Percentiles rank a stretch among this genome's conserved stretches.
These are phyloP conservation scores for Parotia lawesii DNA, from an alignment of 2,113 vertebrate species.

Conservation along the genomic window DNA sequence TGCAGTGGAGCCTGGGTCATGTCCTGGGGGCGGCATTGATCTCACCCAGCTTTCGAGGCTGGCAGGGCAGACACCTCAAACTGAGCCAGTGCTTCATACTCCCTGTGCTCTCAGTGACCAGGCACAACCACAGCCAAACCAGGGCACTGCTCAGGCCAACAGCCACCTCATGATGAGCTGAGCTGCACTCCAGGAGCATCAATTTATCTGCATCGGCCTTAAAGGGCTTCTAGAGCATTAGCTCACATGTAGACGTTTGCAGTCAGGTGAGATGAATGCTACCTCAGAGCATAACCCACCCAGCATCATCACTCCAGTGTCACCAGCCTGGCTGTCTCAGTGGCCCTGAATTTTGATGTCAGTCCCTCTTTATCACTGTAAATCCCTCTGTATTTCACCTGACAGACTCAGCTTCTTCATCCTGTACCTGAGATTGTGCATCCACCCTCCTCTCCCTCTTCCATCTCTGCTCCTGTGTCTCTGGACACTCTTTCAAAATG, in stretches of 20 bases:
- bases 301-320: not conserved
- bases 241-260: not conserved
- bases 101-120: accelerated
- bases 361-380: not conserved
- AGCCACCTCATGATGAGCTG: not conserved
- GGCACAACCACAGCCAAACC: not conserved
- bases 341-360: not conserved
- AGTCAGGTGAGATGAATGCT: not conserved
- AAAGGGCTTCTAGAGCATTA: not conserved
- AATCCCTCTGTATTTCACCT: not conserved
- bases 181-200: not conserved
- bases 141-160: not conserved
- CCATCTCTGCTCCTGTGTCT: not conserved
- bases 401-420: not conserved
- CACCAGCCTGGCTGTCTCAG: not conserved
- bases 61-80: not conserved
- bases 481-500: not conserved
- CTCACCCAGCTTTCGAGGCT: not conserved
- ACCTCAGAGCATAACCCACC: not conserved
- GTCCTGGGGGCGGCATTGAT: not conserved
- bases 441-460: not conserved
- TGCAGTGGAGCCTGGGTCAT: not conserved
- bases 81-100: not conserved
- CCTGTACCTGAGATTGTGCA: not conserved
- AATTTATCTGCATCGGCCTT: not conserved